A percentile compares a stretch with the other conserved stretches of the same genome.
Evolutionary conservation across 2,797 vertebrate genomes (phyloP).

Genomic region (Ceyx erithaca): DNA sequence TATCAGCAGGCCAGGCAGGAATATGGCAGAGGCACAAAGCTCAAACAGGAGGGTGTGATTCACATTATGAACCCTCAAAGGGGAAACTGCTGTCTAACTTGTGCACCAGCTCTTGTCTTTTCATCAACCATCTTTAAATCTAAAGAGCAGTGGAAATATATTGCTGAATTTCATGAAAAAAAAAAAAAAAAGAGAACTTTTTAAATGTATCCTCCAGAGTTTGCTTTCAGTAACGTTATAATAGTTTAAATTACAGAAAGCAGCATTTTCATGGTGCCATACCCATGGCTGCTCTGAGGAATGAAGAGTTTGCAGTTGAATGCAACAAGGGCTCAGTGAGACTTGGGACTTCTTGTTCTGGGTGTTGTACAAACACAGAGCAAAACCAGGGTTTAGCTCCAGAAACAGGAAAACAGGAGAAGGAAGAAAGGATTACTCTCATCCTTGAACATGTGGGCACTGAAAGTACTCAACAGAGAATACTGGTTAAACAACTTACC

Average conservation of each 20-base stretch:
- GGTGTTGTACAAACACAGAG: background rate
- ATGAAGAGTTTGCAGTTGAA: background rate
- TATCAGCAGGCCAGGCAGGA: rapidly evolving
- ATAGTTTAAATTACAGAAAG: background rate
- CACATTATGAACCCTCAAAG: background rate
- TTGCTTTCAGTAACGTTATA: background rate
- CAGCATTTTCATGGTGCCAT: background rate
- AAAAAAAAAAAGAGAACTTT: background rate
- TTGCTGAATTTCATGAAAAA: background rate
- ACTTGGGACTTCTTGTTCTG: background rate
- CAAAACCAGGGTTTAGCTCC: background rate
- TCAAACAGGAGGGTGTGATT: background rate
- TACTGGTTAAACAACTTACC: background rate
- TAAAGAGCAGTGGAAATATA: background rate
- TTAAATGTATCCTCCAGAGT: background rate
- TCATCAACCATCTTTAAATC: background rate
- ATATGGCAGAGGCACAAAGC: background rate
- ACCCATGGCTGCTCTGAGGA: background rate
- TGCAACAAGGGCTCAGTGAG: background rate
- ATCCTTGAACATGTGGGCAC: background rate
- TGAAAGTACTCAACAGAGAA: background rate
- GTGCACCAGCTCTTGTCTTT: background rate
- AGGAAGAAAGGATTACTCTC: background rate
- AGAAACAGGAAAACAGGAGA: background rate
- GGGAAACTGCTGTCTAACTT: background rate